These are phyloP conservation scores for Platypus cylindrus DNA, from an alignment of 2,888 invertebrate species.

Conservation along the genomic window DNA sequence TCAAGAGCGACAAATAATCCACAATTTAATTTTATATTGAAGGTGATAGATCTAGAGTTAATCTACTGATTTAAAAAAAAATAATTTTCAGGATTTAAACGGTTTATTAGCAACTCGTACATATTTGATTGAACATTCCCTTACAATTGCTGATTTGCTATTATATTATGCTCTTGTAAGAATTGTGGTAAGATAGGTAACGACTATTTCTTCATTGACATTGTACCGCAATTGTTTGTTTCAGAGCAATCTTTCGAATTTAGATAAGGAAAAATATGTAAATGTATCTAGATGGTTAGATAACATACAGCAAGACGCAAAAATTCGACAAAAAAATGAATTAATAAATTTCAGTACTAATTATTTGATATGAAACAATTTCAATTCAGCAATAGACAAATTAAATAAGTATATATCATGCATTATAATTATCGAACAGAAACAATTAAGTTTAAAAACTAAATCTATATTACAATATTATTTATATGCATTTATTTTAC, in stretches of 20 bases:
- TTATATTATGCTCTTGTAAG: conserved; percentile 54
- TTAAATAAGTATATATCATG: no score
- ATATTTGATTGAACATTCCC: conserved; percentile 43
- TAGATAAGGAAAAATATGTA: conserved; percentile 54
- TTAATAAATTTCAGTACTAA: conserved; percentile 37
- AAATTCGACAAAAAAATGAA: conserved; percentile 42
- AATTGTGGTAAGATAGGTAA: conserved; percentile 57
- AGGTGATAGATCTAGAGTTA: conserved; percentile 18
- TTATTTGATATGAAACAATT: conserved; percentile 29
- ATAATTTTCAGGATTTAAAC: conserved; percentile 42
- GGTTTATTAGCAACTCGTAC: conserved; percentile 39
- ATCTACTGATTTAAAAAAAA: conserved; percentile 1
- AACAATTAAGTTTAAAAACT: no score
- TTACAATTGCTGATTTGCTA: conserved; percentile 56
- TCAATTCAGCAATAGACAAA: no score
- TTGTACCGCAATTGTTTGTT: conserved; percentile 24
- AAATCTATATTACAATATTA: conserved; percentile 9
- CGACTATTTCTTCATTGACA: conserved; percentile 6
- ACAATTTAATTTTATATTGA: conserved; percentile 20
- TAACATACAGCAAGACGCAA: conserved; percentile 57
- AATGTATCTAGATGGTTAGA: conserved; percentile 68
- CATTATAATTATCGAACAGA: no score
- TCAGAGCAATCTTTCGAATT: conserved; percentile 48
- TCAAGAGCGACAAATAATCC: conserved; percentile 16
- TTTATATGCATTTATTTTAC: conserved; percentile 11